Conservation (phyloP, 2,797 vertebrate genomes). For the Chiroxiphia lanceolata region DNA sequence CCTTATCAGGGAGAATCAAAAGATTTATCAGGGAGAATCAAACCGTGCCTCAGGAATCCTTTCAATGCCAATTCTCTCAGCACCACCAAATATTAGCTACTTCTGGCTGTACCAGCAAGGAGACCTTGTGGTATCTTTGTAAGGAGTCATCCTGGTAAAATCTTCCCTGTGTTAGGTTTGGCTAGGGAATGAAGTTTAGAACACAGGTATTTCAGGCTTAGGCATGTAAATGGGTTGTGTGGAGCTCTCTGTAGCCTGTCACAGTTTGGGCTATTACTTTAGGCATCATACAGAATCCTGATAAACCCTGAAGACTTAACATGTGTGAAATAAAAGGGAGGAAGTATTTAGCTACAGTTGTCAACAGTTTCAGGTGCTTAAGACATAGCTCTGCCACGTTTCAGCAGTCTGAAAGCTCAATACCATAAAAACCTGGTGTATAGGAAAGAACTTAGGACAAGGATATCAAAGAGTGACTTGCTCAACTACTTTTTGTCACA, state of each 20-base stretch:
- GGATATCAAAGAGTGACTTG: background rate
- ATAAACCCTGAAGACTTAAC: background rate
- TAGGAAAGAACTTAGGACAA: background rate
- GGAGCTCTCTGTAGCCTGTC: background rate
- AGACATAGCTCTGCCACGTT: background rate
- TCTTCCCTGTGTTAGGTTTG: background rate
- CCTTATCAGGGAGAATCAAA: background rate
- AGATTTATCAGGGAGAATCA: background rate
- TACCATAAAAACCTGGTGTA: background rate
- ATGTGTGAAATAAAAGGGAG: background rate
- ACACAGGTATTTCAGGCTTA: background rate
- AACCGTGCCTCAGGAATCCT: background rate
- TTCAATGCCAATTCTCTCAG: accelerated
- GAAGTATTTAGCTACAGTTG: background rate
- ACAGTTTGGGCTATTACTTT: background rate
- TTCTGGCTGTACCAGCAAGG: background rate
- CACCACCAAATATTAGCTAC: background rate
- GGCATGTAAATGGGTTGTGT: background rate
- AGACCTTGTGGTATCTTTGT: background rate
- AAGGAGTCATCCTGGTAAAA: background rate
- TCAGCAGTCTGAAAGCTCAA: background rate
- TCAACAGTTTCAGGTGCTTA: background rate
- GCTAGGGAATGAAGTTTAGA: background rate
- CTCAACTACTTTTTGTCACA: background rate
- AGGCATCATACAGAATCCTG: background rate